Percentiles rank a stretch among this genome's conserved stretches.
Conservation (phyloP, 2,888 invertebrate genomes). For the Nomada fucata region DNA sequence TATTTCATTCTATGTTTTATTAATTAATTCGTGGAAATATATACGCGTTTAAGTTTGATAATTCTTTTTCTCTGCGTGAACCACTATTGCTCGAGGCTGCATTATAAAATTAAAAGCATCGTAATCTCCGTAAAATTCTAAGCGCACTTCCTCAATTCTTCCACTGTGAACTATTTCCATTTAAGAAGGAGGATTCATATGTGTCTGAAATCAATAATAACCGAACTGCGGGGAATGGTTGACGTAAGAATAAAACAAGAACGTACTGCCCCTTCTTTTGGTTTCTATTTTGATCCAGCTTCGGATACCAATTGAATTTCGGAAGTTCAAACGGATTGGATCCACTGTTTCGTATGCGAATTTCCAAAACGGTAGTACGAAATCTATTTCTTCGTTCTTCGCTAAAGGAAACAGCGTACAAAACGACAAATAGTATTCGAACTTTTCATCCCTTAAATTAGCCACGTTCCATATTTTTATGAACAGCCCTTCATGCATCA, state of each 20-base stretch:
- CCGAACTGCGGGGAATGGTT: background rate
- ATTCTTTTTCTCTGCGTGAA: too few relatives aligned
- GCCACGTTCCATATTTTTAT: background rate
- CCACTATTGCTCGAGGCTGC: too few relatives aligned
- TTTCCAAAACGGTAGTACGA: slow-evolving; percentile 3
- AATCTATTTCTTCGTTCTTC: background rate
- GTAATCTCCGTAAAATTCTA: slow-evolving; percentile 17
- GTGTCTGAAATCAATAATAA: slow-evolving; percentile 56
- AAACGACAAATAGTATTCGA: background rate
- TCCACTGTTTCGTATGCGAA: slow-evolving; percentile 6
- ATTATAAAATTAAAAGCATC: slow-evolving; percentile 17
- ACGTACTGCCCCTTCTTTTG: slow-evolving; percentile 28
- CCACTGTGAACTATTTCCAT: slow-evolving; percentile 28
- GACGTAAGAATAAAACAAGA: slow-evolving; percentile 39
- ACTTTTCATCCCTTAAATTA: background rate
- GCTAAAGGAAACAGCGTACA: background rate
- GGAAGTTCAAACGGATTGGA: slow-evolving; percentile 38
- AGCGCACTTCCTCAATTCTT: slow-evolving; percentile 17
- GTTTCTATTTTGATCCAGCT: slow-evolving; percentile 26
- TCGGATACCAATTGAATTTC: slow-evolving; percentile 17
- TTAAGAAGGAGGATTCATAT: slow-evolving; percentile 27
- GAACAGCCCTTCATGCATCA: background rate
- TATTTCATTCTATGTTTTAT: too few relatives aligned
- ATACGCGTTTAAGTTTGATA: too few relatives aligned
- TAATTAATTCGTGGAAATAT: too few relatives aligned